phyloP scores from a whole-genome alignment of 2,797 vertebrate genomes.

The Jordanella pulchra region DNA sequence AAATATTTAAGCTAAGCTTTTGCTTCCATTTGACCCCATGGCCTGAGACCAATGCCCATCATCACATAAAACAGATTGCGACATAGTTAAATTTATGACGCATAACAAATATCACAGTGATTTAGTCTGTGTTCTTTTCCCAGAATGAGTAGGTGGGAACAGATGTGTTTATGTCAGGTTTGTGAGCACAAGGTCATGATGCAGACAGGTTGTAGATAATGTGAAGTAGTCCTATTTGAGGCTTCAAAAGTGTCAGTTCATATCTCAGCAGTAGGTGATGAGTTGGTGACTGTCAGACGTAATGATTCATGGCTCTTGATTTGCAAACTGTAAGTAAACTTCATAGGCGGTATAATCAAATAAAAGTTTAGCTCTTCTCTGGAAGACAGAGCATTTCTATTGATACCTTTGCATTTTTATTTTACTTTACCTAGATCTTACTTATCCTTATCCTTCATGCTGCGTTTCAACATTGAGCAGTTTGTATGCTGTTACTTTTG shows the following conservation, averaged over 20 bases:
- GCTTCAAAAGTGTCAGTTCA: constrained; percentile 57
- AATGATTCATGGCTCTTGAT: constrained; percentile 47
- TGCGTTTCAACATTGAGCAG: background rate
- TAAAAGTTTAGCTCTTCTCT: constrained; percentile 11
- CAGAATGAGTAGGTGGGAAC: constrained; percentile 27
- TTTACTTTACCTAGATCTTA: background rate
- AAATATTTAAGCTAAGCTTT: constrained; percentile 41
- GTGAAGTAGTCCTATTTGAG: constrained; percentile 70
- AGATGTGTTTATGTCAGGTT: constrained; percentile 48
- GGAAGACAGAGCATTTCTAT: background rate
- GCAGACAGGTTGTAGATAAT: constrained; percentile 71
- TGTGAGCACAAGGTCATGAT: constrained; percentile 38
- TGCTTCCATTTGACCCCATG: constrained; percentile 24
- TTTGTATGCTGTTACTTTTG: background rate
- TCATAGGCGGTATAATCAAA: constrained; percentile 20
- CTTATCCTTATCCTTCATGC: background rate
- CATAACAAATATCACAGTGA: constrained; percentile 23
- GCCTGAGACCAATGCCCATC: constrained; percentile 12
- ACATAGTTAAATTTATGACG: constrained; percentile 18
- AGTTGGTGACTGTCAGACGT: constrained; percentile 54
- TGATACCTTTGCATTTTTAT: background rate
- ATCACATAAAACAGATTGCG: constrained; percentile 18
- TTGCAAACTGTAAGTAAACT: constrained; percentile 32
- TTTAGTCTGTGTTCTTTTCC: constrained; percentile 26
- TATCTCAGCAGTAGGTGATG: constrained; percentile 62